Conservation (phyloP, 2,113 vertebrate genomes). For the Alouatta palliata region DNA sequence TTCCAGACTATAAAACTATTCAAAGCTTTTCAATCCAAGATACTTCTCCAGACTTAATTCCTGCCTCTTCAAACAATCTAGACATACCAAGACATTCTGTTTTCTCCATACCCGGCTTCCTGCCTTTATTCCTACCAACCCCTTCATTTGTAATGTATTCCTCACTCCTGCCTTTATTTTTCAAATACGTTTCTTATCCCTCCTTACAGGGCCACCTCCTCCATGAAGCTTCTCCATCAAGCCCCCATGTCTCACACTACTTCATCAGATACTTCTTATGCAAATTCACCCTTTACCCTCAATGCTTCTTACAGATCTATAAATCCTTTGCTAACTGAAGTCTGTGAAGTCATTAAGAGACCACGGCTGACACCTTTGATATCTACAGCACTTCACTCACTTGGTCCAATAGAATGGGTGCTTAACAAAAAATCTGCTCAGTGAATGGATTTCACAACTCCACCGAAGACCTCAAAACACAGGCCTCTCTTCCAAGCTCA, state of each 20-base stretch:
- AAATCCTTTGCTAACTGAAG: background rate
- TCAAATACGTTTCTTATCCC: background rate
- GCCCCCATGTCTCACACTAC: background rate
- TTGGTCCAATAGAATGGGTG: fast-evolving
- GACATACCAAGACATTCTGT: background rate
- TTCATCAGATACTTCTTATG: background rate
- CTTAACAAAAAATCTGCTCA: background rate
- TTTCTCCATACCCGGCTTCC: background rate
- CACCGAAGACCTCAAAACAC: background rate
- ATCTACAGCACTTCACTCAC: background rate
- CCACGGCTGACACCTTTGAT: fast-evolving
- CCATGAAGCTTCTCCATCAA: background rate
- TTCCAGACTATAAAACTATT: background rate
- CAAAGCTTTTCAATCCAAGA: background rate
- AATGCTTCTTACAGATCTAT: no score
- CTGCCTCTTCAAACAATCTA: background rate
- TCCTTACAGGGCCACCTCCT: background rate
- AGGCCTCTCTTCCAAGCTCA: background rate
- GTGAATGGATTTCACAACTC: background rate
- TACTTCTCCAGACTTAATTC: background rate
- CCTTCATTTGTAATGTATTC: background rate
- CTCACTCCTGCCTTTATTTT: background rate
- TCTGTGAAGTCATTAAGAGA: background rate
- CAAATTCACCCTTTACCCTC: background rate
- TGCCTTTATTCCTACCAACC: background rate